A percentile compares a stretch with the other conserved stretches of the same genome.
phyloP scores from a whole-genome alignment of 2,888 invertebrate genomes.

The Neoascia interrupta region DNA sequence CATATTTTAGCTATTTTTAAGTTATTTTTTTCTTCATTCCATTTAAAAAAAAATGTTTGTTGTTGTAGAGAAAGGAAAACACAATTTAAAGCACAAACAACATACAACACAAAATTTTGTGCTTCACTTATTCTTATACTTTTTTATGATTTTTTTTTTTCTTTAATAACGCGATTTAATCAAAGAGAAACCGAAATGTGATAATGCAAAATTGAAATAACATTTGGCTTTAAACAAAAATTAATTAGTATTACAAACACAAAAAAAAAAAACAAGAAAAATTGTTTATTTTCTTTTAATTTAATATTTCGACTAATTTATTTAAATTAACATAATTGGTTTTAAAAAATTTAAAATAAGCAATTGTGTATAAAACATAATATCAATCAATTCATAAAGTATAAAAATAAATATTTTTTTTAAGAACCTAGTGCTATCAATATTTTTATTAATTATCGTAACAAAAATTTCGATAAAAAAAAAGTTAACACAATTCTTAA shows the following conservation, averaged over 20 bases:
- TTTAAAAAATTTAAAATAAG: slow-evolving; percentile 16
- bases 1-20: slow-evolving; percentile 68
- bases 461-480: slow-evolving; percentile 1
- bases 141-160: slow-evolving; percentile 51
- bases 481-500: slow-evolving; percentile 3
- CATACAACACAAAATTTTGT: slow-evolving; percentile 55
- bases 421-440: slow-evolving; percentile 65
- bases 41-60: slow-evolving; percentile 45
- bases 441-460: slow-evolving; percentile 15
- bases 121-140: slow-evolving; percentile 29
- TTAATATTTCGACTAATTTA: slow-evolving; percentile 60
- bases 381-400: slow-evolving; percentile 11
- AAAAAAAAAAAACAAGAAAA: too few relatives aligned
- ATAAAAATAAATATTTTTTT: neutral
- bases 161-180: slow-evolving; percentile 60
- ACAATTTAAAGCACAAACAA: slow-evolving; percentile 48
- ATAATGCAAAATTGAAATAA: slow-evolving; percentile 66
- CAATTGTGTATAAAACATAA: slow-evolving; percentile 7
- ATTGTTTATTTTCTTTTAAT: slow-evolving; percentile 43
- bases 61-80: slow-evolving; percentile 29
- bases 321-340: slow-evolving; percentile 41
- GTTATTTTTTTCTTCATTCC: slow-evolving; percentile 69
- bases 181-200: slow-evolving; percentile 70
- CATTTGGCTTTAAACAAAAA: slow-evolving; percentile 63
- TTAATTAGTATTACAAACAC: slow-evolving; percentile 66